Conservation (phyloP, 2,797 vertebrate species). For the Ctenopoma kingsleyae region DNA sequence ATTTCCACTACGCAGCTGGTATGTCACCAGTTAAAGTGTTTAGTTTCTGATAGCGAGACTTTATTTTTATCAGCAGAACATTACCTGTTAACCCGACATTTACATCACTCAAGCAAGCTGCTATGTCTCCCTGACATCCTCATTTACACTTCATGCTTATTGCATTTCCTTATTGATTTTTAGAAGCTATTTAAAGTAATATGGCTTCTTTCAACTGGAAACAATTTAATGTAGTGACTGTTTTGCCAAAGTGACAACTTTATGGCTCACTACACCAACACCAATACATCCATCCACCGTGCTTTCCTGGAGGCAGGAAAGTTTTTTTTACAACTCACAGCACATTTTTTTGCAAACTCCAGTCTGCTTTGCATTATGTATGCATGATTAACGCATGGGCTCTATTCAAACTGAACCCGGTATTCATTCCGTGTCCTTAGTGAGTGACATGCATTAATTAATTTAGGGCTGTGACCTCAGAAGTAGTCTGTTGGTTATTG, state of each 20-base stretch:
- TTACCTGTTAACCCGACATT: constrained; percentile 51
- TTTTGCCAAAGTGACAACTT: constrained; percentile 52
- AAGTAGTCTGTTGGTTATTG: constrained; percentile 1
- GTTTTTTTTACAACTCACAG: constrained; percentile 26
- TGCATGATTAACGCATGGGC: constrained; percentile 42
- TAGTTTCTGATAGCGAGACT: constrained; percentile 14
- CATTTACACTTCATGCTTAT: constrained; percentile 49
- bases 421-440: constrained; percentile 42
- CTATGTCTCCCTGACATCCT: constrained; percentile 37
- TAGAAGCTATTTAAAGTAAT: constrained; percentile 50
- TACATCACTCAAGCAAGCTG: constrained; percentile 50
- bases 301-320: constrained; percentile 2
- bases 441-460: constrained; percentile 46
- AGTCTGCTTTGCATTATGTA: constrained; percentile 56
- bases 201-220: constrained; percentile 46
- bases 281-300: constrained; percentile 40
- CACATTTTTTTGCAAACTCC: constrained; percentile 23
- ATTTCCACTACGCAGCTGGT: constrained; percentile 32
- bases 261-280: constrained; percentile 38
- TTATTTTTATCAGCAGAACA: constrained; percentile 41
- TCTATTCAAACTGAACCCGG: constrained; percentile 29
- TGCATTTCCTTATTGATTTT: constrained; percentile 43
- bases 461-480: constrained; percentile 21
- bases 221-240: constrained; percentile 46
- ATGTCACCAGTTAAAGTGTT: constrained; percentile 14